Base-by-base conservation (phyloP, 2,797 vertebrate species). In the Meda fulgida region DNA sequence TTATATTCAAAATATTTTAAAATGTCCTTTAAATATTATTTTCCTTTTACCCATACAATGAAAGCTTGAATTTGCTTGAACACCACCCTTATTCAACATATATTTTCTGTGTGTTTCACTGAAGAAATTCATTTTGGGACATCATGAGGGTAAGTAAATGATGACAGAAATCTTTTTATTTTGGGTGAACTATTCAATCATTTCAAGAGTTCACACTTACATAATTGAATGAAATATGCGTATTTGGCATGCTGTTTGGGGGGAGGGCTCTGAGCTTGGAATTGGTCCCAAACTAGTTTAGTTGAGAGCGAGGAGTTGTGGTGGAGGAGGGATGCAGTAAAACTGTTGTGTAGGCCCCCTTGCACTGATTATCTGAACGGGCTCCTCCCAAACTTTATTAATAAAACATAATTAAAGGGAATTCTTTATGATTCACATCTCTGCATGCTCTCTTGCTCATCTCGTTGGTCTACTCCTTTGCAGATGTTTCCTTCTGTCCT, bases 401-500 rank as follows among this genome's bases (percentile, higher is more conserved):
- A 46, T 5, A 16, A 46, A 46, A 43, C 38, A 43, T 26, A 16
- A 29, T 63, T 21, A 60, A 53, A 48, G 13, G 6, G 36, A 70
- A 43, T 43, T 46, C 11, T 77, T 76, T 14, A 55, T 53, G 8
- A 46, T 29, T 65, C 5, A 29, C 60, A 48, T 38, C 34, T n/a
- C n/a, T n/a, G n/a, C 31, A 60, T 65, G 7, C 34, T 75, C 4
- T 60, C 16, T 26, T 18, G 7, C 29, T 34, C 9, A 77, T 76
- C 86, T 88, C 80, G 78, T 81, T 89, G 76, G 23, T 38, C 86
- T 91, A 23, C 84, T 89, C 85, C 70, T 73, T 63, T 84, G 26
- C 88, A 89, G 91, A 92, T 91, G 92, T 91, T 92, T 81, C 18
- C 19, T 71, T 77, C 60, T 87, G 77, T 80, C 75, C 90, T 80